Percentiles rank a stretch among this genome's conserved stretches.
phyloP scores from a whole-genome alignment of 2,113 vertebrate genomes.

The Podiceps cristatus region DNA sequence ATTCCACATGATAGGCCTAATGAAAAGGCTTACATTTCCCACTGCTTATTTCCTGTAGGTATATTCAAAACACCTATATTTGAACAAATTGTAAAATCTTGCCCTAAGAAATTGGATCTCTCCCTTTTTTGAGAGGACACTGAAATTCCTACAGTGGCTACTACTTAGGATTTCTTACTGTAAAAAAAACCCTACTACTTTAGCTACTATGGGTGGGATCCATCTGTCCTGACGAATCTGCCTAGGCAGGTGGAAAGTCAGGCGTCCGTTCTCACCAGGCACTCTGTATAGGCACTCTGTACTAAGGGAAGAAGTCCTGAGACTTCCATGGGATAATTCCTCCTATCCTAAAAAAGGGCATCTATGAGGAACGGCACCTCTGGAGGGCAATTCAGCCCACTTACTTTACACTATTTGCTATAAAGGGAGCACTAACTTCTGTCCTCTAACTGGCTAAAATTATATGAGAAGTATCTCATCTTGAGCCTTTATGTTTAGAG shows the following conservation, averaged over 20 bases:
- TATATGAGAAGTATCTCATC: not conserved
- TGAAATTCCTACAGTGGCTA: not conserved
- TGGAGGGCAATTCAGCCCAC: not conserved
- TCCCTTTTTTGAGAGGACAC: not conserved
- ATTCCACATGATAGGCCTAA: not conserved
- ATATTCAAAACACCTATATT: not conserved
- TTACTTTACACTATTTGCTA: not conserved
- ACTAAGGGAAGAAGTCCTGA: not conserved
- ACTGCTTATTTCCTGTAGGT: not conserved
- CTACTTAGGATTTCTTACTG: not conserved
- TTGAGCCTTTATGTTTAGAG: not conserved
- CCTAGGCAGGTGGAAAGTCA: not conserved
- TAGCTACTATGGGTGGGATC: not conserved
- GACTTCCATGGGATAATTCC: not conserved
- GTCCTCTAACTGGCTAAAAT: not conserved
- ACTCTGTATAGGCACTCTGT: not conserved
- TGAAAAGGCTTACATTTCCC: not conserved
- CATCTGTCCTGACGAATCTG: not conserved
- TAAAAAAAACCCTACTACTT: not conserved
- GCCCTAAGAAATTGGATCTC: not conserved
- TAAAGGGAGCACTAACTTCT: not conserved
- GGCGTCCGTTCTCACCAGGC: not conserved
- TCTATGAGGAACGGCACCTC: not conserved
- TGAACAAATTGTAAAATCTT: not conserved
- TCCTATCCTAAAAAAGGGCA: not conserved